Base-by-base conservation (phyloP, 2,797 vertebrate genomes). In the Harpagifer antarcticus region DNA sequence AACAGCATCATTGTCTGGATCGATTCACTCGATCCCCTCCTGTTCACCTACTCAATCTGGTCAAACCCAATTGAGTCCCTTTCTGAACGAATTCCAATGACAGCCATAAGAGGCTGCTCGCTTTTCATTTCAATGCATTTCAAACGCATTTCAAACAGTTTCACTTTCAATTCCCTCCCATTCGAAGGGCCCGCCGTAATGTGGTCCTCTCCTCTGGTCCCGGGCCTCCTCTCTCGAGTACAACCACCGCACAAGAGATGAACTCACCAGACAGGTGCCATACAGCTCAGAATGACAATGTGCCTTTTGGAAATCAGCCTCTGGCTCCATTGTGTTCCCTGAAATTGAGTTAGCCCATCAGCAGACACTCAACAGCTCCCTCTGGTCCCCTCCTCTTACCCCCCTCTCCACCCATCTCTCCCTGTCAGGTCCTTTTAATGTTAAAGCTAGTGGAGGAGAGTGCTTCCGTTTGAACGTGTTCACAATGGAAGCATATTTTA, bases 91-190 rank as follows among this genome's bases (percentile, higher is more conserved):
- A 80, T 80, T 78, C 84, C 86, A 86, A 68, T 87, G 81, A 74
- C 78, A 19, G 63, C 40, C 60, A 48, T 74, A 78, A 91, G 83
- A 80, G 79, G 50, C 74, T 54, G 59, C 64, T 60, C 19, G 40
- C 88, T 93, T 94, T 92, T 89, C 71, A 90, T 92, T 91, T 86
- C 81, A 90, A 74, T 89, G 86, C 75, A 80, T 82, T 90, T 90
- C 79, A 88, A 88, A 86, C 69, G 61, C 79, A 86, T 81, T 90
- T 91, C 81, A 86, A 89, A 90, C 87, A 72, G 75, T 89, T 92
- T 92, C 82, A 76, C 89, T 89, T 90, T 86, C 80, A 89, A 83
- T 89, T 83, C 79, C 71, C 78, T 86, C 79, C 81, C 72, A 66
- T 81, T 37, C 49, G 16, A 66, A 27, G 49, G 72, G 68, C 68